Percentiles rank a stretch among this genome's conserved stretches.
Conservation (phyloP, 2,797 vertebrate species). For the Enteromius viviparus region DNA sequence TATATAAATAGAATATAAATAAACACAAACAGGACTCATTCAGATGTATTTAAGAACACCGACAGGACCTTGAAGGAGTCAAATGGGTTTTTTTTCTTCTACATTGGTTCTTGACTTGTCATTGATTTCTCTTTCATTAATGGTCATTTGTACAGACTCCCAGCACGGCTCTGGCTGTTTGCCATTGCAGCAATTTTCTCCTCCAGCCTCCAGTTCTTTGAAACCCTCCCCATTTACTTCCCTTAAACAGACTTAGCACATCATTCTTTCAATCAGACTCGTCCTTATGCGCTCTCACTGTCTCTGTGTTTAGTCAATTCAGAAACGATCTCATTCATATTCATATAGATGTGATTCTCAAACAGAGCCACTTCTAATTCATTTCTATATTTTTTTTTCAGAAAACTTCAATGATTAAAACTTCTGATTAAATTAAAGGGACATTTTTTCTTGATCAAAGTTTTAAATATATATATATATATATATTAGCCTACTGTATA, state of each 20-base stretch:
- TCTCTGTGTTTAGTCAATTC: not conserved
- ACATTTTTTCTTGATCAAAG: not conserved
- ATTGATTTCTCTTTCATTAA: constrained; percentile 28
- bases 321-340: not conserved
- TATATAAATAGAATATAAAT: not conserved
- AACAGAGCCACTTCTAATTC: not conserved
- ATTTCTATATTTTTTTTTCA: not conserved
- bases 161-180: not conserved
- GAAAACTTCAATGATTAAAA: not conserved
- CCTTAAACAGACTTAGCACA: not conserved
- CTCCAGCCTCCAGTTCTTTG: not conserved
- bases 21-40: not conserved
- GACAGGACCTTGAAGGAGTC: not conserved
- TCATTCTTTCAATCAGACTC: not conserved
- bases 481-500: no score
- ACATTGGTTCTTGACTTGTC: not conserved
- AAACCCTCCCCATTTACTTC: not conserved
- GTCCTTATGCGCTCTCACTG: not conserved
- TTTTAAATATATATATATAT: not conserved
- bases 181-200: not conserved
- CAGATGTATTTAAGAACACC: constrained; percentile 6
- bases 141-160: constrained; percentile 5
- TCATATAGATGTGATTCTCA: not conserved
- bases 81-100: not conserved
- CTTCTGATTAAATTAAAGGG: not conserved